Evolutionary conservation across 2,113 vertebrate species (phyloP).

Genomic region (Nymphicus hollandicus): DNA sequence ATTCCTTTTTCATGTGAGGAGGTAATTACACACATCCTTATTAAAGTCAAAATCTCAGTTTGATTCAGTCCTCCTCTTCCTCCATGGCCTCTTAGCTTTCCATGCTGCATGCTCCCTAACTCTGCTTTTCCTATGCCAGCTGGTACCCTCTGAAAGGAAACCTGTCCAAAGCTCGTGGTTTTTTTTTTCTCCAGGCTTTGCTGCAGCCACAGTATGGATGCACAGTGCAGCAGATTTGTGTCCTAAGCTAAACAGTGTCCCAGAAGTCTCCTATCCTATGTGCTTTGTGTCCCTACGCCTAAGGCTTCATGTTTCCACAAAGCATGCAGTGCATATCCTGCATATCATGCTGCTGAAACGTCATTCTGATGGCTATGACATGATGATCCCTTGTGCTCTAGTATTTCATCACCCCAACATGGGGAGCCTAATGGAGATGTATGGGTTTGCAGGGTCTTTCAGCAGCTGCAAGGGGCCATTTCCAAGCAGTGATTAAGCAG

Average conservation of each 20-base stretch:
- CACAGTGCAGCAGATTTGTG: background rate
- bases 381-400: rapidly evolving
- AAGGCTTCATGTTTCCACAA: background rate
- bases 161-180: rapidly evolving
- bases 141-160: background rate
- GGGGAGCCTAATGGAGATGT: background rate
- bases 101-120: background rate
- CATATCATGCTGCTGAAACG: background rate
- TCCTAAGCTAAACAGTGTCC: background rate
- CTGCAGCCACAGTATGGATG: background rate
- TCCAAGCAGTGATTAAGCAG: background rate
- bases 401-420: background rate
- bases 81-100: background rate
- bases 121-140: background rate
- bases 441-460: background rate
- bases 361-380: background rate
- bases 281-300: background rate
- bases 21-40: background rate
- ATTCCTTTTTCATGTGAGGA: background rate
- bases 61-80: background rate
- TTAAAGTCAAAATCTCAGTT: background rate
- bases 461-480: background rate
- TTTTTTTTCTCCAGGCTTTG: background rate
- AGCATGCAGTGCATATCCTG: background rate
- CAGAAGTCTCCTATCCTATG: background rate